Evolutionary conservation across 1,140 invertebrate species (phyloP).

Genomic region (Lithobius niger): DNA sequence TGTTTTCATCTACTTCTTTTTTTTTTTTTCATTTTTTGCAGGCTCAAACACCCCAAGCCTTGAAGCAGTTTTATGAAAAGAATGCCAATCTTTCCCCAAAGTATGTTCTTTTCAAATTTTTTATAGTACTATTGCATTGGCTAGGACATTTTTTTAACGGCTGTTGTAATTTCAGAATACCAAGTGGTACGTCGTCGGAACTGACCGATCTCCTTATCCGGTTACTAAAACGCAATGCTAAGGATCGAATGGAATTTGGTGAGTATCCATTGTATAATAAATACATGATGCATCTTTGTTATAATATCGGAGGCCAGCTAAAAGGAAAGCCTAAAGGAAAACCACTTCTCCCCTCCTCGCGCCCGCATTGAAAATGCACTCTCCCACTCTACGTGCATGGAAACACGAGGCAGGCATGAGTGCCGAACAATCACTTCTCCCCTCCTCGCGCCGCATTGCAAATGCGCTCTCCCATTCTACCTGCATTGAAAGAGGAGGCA

Average conservation of each 20-base stretch:
- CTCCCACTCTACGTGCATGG: no score
- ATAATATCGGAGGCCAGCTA: no score
- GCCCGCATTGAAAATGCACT: no score
- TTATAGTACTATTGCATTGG: neutral
- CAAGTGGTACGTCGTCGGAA: conserved; percentile 75
- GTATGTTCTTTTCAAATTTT: conserved; percentile 42
- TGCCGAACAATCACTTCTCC: no score
- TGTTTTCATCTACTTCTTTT: neutral
- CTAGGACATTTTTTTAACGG: no score
- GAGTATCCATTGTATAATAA: conserved; percentile 8
- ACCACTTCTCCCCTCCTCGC: no score
- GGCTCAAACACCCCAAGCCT: conserved; percentile 92
- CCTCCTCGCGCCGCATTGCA: no score
- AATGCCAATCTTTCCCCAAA: conserved; percentile 89
- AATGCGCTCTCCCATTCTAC: no score
- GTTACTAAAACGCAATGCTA: conserved; percentile 79
- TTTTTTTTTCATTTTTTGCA: conserved; percentile 34
- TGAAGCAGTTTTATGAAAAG: conserved; percentile 95
- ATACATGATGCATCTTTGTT: no score
- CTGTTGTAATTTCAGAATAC: conserved; percentile 59
- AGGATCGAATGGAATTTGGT: conserved; percentile 84
- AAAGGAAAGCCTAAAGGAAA: no score
- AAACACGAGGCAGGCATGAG: no score
- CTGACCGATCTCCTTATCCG: conserved; percentile 71
- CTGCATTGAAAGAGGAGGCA: no score